phyloP scores from a whole-genome alignment of 2,888 invertebrate species.

The Cephus spinipes region DNA sequence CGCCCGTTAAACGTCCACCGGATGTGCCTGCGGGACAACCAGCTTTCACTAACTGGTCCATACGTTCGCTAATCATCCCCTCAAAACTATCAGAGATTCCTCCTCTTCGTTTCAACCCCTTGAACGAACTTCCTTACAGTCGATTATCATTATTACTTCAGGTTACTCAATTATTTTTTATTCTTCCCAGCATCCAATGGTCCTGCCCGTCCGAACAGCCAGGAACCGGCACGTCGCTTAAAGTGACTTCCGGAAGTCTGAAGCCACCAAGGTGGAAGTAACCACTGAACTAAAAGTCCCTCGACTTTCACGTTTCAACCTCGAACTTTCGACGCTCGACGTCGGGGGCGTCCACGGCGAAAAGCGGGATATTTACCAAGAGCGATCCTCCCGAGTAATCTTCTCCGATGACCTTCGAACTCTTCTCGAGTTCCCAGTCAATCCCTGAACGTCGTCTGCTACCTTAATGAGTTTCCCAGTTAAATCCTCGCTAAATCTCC shows the following conservation, averaged over 20 bases:
- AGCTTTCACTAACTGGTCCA: background rate
- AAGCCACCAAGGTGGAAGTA: background rate
- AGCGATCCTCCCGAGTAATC: background rate
- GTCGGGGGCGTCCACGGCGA: background rate
- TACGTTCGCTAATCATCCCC: background rate
- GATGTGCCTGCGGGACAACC: background rate
- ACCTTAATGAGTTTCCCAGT: conserved; percentile 2
- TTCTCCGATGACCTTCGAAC: conserved; percentile 3
- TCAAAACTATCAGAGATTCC: background rate
- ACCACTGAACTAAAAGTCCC: background rate
- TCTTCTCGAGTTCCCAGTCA: background rate
- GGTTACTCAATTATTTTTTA: background rate
- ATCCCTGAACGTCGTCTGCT: background rate
- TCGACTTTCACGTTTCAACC: background rate
- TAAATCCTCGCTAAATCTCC: background rate
- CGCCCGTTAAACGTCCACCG: conserved; percentile 3
- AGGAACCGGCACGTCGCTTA: background rate
- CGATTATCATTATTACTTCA: no score
- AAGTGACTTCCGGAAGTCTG: background rate
- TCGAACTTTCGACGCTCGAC: background rate
- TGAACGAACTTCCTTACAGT: background rate
- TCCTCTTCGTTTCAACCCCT: background rate
- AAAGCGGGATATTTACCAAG: background rate
- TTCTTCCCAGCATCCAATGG: background rate
- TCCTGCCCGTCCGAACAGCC: background rate